These are phyloP conservation scores for Eledona agricola DNA, from an alignment of 2,888 invertebrate species.

Conservation along the genomic window DNA sequence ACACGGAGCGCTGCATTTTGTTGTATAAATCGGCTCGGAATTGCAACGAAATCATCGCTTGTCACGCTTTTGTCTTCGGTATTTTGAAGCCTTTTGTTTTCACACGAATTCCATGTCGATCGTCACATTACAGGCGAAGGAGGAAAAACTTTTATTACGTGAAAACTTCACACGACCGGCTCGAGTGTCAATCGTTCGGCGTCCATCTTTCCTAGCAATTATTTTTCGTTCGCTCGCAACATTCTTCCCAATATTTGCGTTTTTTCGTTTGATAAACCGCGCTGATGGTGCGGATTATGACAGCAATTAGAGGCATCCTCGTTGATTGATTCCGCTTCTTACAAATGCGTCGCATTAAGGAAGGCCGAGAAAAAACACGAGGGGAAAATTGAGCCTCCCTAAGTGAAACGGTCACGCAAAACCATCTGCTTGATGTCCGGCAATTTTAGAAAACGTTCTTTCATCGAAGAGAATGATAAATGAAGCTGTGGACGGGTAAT, in stretches of 20 bases:
- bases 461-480: constrained; percentile 34
- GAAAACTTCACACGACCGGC: neutral
- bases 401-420: constrained; percentile 34
- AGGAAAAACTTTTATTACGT: constrained; percentile 12
- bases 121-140: constrained; percentile 14
- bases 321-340: constrained; percentile 29
- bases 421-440: constrained; percentile 33
- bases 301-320: constrained; percentile 25
- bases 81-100: no score
- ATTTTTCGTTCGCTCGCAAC: no score
- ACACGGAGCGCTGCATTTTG: no score
- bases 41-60: no score
- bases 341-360: constrained; percentile 32
- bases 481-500: constrained; percentile 27
- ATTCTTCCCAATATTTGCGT: constrained; percentile 5
- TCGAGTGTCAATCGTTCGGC: no score
- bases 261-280: constrained; percentile 13
- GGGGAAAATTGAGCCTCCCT: constrained; percentile 24
- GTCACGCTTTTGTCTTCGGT: no score
- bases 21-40: no score
- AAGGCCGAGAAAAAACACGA: constrained; percentile 24
- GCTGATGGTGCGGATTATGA: constrained; percentile 30
- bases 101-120: constrained; percentile 9
- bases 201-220: no score
- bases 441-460: constrained; percentile 34